Evolutionary conservation across 2,113 vertebrate genomes (phyloP).

Genomic region (Caracal caracal): DNA sequence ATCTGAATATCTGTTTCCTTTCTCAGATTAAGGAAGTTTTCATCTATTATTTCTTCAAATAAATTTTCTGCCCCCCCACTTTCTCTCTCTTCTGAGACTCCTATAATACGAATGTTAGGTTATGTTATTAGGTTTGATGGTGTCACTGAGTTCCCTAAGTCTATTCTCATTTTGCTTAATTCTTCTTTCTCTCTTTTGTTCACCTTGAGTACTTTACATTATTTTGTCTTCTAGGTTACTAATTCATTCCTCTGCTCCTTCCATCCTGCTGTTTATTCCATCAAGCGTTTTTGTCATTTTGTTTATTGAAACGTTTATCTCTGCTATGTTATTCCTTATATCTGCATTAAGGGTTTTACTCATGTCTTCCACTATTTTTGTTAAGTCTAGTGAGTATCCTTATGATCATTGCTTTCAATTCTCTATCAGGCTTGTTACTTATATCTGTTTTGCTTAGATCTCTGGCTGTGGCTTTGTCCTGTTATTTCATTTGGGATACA

Average conservation of each 20-base stretch:
- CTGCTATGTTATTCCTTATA: background rate
- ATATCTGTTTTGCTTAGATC: background rate
- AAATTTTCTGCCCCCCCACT: background rate
- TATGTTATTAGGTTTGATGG: background rate
- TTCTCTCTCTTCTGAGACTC: background rate
- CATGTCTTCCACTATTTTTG: background rate
- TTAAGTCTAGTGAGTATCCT: background rate
- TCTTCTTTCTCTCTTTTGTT: background rate
- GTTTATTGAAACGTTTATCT: background rate
- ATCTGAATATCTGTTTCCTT: background rate
- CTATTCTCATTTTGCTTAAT: background rate
- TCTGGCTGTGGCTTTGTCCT: background rate
- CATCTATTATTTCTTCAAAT: background rate
- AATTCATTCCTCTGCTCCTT: background rate
- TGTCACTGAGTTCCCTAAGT: background rate
- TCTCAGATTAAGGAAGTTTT: background rate
- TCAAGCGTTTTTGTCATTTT: background rate
- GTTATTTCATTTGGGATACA: background rate
- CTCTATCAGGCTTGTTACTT: background rate
- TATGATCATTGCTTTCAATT: background rate
- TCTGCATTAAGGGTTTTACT: background rate
- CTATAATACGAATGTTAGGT: too few species aligned
- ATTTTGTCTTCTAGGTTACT: background rate
- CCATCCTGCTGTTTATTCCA: background rate
- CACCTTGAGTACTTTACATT: background rate